Conservation (phyloP, 2,113 vertebrate species). For the Bubo scandiacus region DNA sequence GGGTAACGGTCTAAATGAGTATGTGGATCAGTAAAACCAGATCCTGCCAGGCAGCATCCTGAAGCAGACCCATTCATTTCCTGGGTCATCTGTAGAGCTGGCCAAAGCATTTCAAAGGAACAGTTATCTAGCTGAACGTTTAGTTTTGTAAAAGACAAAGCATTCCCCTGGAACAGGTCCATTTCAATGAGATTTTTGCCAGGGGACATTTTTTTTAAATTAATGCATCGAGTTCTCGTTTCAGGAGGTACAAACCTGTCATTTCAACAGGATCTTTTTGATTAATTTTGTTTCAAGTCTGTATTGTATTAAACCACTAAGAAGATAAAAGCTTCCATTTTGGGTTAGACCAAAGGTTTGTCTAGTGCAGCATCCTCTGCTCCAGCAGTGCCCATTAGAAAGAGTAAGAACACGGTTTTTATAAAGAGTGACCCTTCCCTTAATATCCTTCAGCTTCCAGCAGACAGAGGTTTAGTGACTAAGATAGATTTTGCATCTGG, state of each 20-base stretch:
- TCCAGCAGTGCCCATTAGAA: not conserved
- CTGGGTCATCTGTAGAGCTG: not conserved
- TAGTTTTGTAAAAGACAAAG: not conserved
- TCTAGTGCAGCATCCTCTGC: not conserved
- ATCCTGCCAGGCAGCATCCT: not conserved
- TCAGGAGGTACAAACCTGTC: not conserved
- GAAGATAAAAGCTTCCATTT: not conserved
- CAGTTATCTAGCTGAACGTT: not conserved
- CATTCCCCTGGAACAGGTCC: not conserved
- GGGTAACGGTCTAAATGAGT: not conserved
- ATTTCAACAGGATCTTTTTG: not conserved
- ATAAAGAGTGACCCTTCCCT: not conserved
- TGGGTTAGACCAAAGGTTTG: not conserved
- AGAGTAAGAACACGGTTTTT: not conserved
- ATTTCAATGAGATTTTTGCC: conserved; percentile 16
- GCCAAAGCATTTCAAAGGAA: not conserved
- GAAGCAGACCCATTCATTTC: not conserved
- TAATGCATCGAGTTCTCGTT: not conserved
- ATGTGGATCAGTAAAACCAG: not conserved
- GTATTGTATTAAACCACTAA: not conserved
- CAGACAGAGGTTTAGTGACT: not conserved
- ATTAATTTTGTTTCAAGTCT: conserved; percentile 30
- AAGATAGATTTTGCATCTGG: conserved; percentile 12
- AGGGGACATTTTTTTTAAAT: not conserved
- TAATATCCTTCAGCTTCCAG: not conserved